These are phyloP conservation scores for Heteractis magnifica DNA, from an alignment of 92 coral and sea anemone species.

Conservation along the genomic window DNA sequence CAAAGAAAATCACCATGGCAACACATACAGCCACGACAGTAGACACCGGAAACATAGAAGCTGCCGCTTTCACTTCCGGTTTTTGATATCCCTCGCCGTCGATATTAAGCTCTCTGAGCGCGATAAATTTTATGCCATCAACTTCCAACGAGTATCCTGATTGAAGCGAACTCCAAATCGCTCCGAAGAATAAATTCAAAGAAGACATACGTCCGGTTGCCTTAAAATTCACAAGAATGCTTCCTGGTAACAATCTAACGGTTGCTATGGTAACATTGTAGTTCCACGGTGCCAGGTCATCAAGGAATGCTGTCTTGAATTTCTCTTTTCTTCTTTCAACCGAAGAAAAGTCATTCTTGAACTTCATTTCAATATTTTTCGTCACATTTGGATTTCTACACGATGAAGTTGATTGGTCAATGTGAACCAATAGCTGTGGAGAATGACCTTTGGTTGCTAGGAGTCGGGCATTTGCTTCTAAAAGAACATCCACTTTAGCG, in stretches of 20 bases:
- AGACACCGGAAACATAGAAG: constrained; percentile 50
- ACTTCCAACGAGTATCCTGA: constrained; percentile 40
- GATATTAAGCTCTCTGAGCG: constrained; percentile 41
- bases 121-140: constrained; percentile 36
- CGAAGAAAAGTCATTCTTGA: constrained; percentile 43
- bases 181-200: constrained; percentile 42
- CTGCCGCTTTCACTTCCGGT: constrained; percentile 21
- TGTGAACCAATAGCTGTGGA: constrained; percentile 52
- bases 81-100: constrained; percentile 47
- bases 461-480: constrained; percentile 33
- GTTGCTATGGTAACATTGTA: constrained; percentile 35
- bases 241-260: constrained; percentile 50
- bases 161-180: constrained; percentile 56
- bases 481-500: constrained; percentile 29
- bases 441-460: constrained; percentile 49
- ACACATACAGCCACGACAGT: constrained; percentile 47
- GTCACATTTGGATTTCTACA: constrained; percentile 56
- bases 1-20: constrained; percentile 24
- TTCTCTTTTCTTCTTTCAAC: constrained; percentile 44
- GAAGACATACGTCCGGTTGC: constrained; percentile 44
- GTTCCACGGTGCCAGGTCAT: constrained; percentile 22
- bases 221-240: constrained; percentile 60
- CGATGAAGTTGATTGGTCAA: constrained; percentile 46
- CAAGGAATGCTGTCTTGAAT: constrained; percentile 24
- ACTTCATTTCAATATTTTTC: constrained; percentile 46